Evolutionary conservation across 2,797 vertebrate genomes (phyloP).

Genomic region (Tamandua tetradactyla): DNA sequence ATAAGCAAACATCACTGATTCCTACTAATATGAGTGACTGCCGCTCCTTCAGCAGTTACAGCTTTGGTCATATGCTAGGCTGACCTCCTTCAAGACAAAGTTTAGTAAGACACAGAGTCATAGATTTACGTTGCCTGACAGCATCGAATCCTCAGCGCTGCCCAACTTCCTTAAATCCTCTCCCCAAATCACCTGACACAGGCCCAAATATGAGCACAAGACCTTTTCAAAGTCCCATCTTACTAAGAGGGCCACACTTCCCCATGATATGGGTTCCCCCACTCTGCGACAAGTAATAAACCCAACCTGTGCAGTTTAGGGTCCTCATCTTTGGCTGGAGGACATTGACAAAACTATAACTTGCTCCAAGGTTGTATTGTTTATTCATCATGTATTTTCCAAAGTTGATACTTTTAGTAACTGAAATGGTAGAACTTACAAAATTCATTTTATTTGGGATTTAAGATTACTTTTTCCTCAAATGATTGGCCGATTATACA

Average conservation of each 20-base stretch:
- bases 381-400: background rate
- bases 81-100: background rate
- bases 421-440: background rate
- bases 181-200: background rate
- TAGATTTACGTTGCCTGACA: accelerated
- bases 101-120: background rate
- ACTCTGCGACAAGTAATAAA: background rate
- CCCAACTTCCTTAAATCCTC: background rate
- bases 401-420: background rate
- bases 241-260: accelerated
- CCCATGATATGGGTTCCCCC: background rate
- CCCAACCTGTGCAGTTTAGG: background rate
- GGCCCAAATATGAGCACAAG: background rate
- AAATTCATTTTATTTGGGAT: background rate
- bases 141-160: background rate
- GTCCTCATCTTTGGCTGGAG: background rate
- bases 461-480: background rate
- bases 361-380: background rate
- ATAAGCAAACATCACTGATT: background rate
- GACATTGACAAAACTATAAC: background rate
- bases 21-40: too few relatives aligned
- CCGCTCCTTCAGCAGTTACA: background rate
- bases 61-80: background rate
- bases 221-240: background rate
- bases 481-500: background rate